Base-by-base conservation (phyloP, 1,140 invertebrate species). In the Parasteatoda tepidariorum region DNA sequence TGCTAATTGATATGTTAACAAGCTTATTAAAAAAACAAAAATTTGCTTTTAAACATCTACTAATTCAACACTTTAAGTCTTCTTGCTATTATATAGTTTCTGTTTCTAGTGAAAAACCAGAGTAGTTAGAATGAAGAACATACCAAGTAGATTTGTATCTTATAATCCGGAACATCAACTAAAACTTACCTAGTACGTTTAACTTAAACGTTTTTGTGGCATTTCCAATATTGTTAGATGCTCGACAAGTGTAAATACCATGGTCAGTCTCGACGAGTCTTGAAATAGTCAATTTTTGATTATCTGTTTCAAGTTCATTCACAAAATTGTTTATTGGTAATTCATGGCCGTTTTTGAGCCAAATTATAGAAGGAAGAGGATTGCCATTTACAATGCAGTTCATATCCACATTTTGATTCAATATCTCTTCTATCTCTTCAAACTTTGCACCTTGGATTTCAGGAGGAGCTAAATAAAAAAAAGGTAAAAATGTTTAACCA, bases 181-280 rank as follows among this genome's bases (percentile, higher is more conserved):
- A 38, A 75, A 38, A 62, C 57, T 86, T 90, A 94, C 93, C 92
- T 86, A 93, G 92, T 38, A 94, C 91, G 76, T 91, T 88, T 54
- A 95, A 88, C 84, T 90, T 88, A 83, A 93, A 91, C 6, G 91
- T 90, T 85, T 92, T 92, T 85, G 91, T 91, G 62, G 92, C 91
- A 30, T 81, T 48, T n/a, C 78, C 85, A 22, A 84, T 73, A 28
- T 30, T 18, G 71, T 85, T 86, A 2, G 90, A 92, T 11, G 96
- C 96, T 4, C 92, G 92, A 87, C 96, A 97, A 66, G 93, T 93
- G 89, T 99, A 99, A 34, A 91, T 91, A 15, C 97, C 98, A 59
- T 93, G 94, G 89, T 99, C 97, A 2, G 26, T 24, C 38, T 79
- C 48, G 55, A 64, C 68, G 3, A 68, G 30, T 55, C 73, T 73